phyloP scores from a whole-genome alignment of 1,140 invertebrate species.

The Antheraea pernyi region DNA sequence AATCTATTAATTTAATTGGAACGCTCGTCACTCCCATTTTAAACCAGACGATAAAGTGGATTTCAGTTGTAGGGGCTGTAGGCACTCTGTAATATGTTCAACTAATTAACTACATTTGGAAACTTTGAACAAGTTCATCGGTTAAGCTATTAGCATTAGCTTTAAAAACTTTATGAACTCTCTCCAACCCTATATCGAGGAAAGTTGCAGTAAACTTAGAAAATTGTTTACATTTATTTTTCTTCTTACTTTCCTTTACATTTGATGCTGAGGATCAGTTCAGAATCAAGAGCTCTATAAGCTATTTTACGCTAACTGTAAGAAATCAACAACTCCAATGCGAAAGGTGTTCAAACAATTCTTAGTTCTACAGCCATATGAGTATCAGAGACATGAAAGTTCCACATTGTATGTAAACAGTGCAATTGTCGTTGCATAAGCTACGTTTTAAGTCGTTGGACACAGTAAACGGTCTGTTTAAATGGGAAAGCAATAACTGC shows the following conservation, averaged over 20 bases:
- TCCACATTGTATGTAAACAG: not conserved
- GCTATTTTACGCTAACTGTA: too few relatives aligned
- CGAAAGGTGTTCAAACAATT: too few relatives aligned
- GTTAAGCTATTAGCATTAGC: not conserved
- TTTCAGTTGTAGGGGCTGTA: not conserved
- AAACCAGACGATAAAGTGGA: not conserved
- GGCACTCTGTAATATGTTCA: not conserved
- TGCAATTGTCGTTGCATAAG: not conserved
- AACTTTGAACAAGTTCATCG: not conserved
- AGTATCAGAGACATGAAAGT: not conserved
- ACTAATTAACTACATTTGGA: not conserved
- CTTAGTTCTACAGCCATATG: too few relatives aligned
- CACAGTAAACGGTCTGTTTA: constrained; percentile 15
- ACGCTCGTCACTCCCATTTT: not conserved
- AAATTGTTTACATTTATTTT: too few relatives aligned
- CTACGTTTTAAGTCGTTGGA: not conserved
- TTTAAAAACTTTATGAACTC: not conserved
- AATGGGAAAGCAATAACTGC: constrained; percentile 19
- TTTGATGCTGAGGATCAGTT: not conserved
- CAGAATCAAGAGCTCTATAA: too few relatives aligned
- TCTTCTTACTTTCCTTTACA: not conserved
- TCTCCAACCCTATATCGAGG: not conserved
- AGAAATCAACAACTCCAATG: too few relatives aligned
- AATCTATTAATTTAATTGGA: not conserved
- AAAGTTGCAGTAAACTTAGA: too few relatives aligned